Base-by-base conservation (phyloP, 2,797 vertebrate species). In the Adelosebastes latens region DNA sequence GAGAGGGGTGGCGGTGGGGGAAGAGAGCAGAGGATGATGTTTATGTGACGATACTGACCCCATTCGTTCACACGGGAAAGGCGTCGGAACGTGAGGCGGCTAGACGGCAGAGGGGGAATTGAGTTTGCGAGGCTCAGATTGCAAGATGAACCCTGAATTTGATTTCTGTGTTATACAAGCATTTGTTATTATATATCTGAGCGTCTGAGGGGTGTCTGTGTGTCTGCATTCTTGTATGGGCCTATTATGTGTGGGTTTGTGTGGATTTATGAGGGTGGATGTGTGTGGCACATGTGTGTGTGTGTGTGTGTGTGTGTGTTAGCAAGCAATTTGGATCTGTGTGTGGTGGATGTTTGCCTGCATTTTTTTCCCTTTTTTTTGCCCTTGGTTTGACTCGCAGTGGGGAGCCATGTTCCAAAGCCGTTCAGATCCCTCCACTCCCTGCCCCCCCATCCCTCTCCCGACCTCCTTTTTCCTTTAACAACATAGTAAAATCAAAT, bases 1-100 rank as follows among this genome's bases (percentile, higher is more conserved):
- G 72, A 61, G 75, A n/a, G 62, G 14, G 39, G 25, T 25, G 5
- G 39, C 0, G 24, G 6, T n/a, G 20, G 42, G 55, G 65, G 52
- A 56, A 8, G 77, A 60, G 52, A 80, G 84, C 81, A 89, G 86
- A 83, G 85, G 85, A 90, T 86, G 87, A 87, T 94, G 92, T 94
- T 94, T 91, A 85, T 91, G 92, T 93, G 93, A 87, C 87, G 89
- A 94, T 95, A 94, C 93, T 96, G 95, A 96, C 95, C 94, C 94
- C 95, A 95, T 93, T 94, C 87, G 94, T 95, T 93, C 91, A 80
- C 91, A 91, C 32, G 77, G 86, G 90, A 92, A 89, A 94, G 88
- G 75, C 85, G 46, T 82, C 49, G 77, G 80, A 89, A 36, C 24
- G 36, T 62, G 71, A 87, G 81, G 81, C 77, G 65, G 87, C 89